phyloP scores from a whole-genome alignment of 2,113 vertebrate species.

The Lynx canadensis region DNA sequence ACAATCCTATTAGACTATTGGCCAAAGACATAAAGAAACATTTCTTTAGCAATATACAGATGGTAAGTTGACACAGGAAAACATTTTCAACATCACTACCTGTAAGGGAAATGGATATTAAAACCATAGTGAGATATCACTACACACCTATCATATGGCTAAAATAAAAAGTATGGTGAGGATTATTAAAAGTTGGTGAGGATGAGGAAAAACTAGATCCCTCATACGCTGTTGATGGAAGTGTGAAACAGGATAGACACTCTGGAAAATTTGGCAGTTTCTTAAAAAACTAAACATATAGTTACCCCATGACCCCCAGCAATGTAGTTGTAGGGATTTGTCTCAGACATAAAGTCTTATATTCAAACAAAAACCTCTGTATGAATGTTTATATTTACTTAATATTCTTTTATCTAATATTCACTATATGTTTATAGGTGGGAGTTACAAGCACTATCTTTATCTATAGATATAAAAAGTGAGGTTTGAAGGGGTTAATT shows the following conservation, averaged over 20 bases:
- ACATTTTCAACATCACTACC: neutral
- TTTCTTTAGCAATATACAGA: slow-evolving; percentile 20
- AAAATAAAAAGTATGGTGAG: neutral
- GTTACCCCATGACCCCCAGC: neutral
- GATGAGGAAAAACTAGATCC: neutral
- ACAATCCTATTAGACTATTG: neutral
- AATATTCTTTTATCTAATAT: neutral
- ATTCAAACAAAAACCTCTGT: neutral
- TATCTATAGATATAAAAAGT: neutral
- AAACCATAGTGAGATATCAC: neutral
- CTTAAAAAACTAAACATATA: neutral
- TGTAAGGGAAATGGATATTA: neutral
- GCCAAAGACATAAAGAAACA: slow-evolving; percentile 7
- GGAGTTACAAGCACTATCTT: neutral
- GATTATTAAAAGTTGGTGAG: neutral
- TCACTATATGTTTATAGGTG: neutral
- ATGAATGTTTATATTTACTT: neutral
- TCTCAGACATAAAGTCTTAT: neutral
- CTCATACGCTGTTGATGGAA: neutral
- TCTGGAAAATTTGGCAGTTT: neutral
- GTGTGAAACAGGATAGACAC: neutral
- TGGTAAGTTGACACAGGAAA: neutral
- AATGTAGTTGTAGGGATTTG: neutral
- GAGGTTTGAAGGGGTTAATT: neutral
- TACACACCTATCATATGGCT: neutral